Percentiles rank a stretch among this genome's conserved stretches.
These are phyloP conservation scores for Butorides virescens DNA, from an alignment of 2,113 vertebrate genomes.

Conservation along the genomic window DNA sequence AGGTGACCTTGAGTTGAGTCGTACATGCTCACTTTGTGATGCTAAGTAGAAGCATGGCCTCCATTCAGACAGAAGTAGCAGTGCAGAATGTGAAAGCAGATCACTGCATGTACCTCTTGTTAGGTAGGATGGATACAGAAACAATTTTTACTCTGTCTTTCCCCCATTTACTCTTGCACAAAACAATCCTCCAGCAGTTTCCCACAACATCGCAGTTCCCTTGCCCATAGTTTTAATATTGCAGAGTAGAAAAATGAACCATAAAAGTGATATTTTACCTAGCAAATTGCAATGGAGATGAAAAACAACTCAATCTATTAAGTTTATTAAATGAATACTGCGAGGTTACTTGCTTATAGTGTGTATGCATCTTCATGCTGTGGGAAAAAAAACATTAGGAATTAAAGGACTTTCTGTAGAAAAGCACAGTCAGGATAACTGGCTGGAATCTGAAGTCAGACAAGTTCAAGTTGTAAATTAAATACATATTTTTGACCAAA, in stretches of 20 bases:
- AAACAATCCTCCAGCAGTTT: background rate
- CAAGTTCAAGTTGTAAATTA: background rate
- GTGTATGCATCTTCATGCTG: accelerated
- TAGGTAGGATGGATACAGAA: background rate
- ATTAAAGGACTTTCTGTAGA: background rate
- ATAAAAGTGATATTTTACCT: background rate
- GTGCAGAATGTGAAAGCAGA: background rate
- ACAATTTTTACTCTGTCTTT: background rate
- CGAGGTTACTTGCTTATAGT: background rate
- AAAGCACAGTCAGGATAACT: background rate
- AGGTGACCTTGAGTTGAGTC: background rate
- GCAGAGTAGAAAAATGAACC: background rate
- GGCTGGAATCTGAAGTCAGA: background rate
- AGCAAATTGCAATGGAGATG: background rate
- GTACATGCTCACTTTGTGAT: background rate
- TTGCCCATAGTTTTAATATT: background rate
- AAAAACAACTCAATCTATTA: background rate
- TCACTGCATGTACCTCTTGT: background rate
- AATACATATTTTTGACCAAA: background rate
- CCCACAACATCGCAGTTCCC: background rate
- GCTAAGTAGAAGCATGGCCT: background rate
- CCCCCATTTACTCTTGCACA: background rate
- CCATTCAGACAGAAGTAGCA: background rate
- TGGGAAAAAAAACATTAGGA: background rate
- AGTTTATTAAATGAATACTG: background rate